Evolutionary conservation across 2,888 invertebrate species (phyloP).

Genomic region (Stenotaenia linearis): DNA sequence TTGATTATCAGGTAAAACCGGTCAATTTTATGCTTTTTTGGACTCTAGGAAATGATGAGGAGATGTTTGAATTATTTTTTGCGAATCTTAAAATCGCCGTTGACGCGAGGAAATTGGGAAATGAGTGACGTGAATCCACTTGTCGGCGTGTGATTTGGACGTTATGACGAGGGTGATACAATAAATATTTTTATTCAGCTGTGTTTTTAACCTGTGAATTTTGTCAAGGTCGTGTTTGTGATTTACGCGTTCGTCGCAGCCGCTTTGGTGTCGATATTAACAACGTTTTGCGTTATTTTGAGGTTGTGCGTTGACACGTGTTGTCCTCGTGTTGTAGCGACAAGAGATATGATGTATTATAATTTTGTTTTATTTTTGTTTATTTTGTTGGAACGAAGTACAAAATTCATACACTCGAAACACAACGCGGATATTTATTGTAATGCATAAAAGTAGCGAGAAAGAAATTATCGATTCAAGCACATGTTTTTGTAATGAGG

Average conservation of each 20-base stretch:
- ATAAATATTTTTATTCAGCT: neutral
- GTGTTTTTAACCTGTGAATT: neutral
- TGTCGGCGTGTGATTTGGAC: neutral
- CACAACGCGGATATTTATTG: neutral
- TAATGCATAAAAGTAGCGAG: neutral
- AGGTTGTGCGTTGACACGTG: neutral
- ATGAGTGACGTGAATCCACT: neutral
- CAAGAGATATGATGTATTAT: neutral
- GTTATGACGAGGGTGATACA: neutral
- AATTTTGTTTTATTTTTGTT: no score
- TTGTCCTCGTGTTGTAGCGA: no score
- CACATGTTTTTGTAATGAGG: slow-evolving; percentile 1
- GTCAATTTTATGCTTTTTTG: neutral
- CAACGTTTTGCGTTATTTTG: neutral
- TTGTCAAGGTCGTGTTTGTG: neutral
- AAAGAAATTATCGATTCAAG: neutral
- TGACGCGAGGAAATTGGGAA: neutral
- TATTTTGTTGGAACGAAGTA: no score
- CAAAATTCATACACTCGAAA: no score
- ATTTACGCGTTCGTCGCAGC: neutral
- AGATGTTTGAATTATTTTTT: neutral
- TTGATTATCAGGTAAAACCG: slow-evolving; percentile 19
- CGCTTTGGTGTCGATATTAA: neutral
- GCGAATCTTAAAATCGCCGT: neutral
- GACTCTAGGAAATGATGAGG: neutral